These are phyloP conservation scores for Caenorhabditis becei DNA, from an alignment of 2,888 invertebrate genomes.

Conservation along the genomic window DNA sequence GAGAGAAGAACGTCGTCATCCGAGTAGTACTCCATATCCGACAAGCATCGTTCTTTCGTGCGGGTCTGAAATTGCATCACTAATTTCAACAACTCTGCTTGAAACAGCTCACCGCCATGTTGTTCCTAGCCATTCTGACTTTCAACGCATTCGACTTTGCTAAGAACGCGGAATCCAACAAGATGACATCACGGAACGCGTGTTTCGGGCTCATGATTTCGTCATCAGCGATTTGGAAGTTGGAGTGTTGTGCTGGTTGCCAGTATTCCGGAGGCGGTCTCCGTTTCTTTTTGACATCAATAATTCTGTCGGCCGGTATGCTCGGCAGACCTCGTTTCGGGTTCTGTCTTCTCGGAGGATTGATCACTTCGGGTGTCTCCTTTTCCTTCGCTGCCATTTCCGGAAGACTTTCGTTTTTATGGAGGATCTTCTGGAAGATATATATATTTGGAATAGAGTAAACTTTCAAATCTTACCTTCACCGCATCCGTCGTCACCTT, in stretches of 20 bases:
- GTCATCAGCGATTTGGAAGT: too few species aligned
- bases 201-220: too few species aligned
- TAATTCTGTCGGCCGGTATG: too few species aligned
- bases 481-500: background rate
- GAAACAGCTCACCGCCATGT: background rate
- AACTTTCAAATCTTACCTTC: background rate
- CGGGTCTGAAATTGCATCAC: constrained; percentile 16
- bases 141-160: too few species aligned
- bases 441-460: too few species aligned
- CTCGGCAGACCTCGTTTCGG: too few species aligned
- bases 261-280: too few species aligned
- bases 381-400: background rate
- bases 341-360: too few species aligned
- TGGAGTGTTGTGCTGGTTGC: too few species aligned
- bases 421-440: constrained; percentile 2
- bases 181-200: too few species aligned
- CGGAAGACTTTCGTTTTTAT: background rate
- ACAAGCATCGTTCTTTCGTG: background rate
- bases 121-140: background rate
- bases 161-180: background rate
- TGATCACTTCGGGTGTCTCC: too few species aligned
- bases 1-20: constrained; percentile 10
- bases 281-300: too few species aligned
- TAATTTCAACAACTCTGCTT: background rate
- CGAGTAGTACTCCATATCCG: constrained; percentile 28